Evolutionary conservation across 2,888 invertebrate genomes (phyloP), one percentile per base, ranked within the genome.

Genomic region (Micropterix aruncella): DNA sequence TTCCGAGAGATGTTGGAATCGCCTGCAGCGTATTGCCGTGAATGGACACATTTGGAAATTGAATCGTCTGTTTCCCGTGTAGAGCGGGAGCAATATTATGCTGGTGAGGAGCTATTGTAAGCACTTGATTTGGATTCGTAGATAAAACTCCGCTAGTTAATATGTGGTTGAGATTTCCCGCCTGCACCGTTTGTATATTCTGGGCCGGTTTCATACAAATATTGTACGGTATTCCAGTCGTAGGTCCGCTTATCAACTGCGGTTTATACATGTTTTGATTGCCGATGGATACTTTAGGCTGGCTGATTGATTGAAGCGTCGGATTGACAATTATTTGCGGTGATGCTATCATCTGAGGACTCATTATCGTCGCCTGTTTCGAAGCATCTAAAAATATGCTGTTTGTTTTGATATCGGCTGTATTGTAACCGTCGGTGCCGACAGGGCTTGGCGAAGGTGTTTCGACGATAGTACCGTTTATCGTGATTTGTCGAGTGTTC

Each of bases 261-360:
- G 67, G 65, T 1, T 63, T 51, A 60, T 69, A 63, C 3, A 69
- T 59, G 55, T 70, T 70, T 46, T 67, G 66, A 18, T 57, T 54
- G 2, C 64, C 60, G 5, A 62, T 55, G 51, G 62, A 66, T 18
- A 66, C 66, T 56, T 70, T 70, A 2, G 70, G 65, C 3, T 70
- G 70, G 17, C 68, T 51, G 41, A 72, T 46, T n/a, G n/a, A n/a
- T 7, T 48, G 53, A 68, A 72, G 68, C 51, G 71, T 70, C 15
- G 71, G 70, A 1, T 70, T 70, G 5, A 70, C 70, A 18, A 71
- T 70, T 42, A 71, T 68, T 56, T 72, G 71, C 9, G 71, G 70
- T 18, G 70, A 68, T 2, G 70, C 69, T 45, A 70, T 47, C 7
- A 70, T 56, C 57, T 69, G 69, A 53, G 66, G 67, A 53, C 65